Evolutionary conservation across 2,888 invertebrate species (phyloP).

Genomic region (Dasysyrphus tricinctus): DNA sequence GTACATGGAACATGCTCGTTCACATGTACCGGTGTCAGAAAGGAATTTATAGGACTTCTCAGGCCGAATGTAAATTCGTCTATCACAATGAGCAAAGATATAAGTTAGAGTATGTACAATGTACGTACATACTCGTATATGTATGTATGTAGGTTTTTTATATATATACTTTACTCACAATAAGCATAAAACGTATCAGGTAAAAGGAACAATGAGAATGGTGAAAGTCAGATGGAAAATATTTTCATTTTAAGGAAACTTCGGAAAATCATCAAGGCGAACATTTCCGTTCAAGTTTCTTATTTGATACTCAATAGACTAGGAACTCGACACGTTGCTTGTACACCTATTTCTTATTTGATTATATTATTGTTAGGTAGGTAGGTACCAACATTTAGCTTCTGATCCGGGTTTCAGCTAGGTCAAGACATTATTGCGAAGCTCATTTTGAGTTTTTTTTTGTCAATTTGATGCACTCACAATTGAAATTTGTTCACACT

Average conservation of each 20-base stretch:
- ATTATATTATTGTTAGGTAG: no score
- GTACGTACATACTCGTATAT: no score
- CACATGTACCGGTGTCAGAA: constrained; percentile 39
- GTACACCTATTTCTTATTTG: constrained; percentile 57
- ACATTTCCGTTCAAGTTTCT: constrained; percentile 56
- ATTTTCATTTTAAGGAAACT: constrained; percentile 52
- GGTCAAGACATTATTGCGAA: no score
- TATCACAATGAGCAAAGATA: not conserved
- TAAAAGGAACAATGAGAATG: constrained; percentile 12
- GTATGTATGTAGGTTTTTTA: not conserved
- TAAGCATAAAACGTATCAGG: constrained; percentile 11
- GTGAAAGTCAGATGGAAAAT: constrained; percentile 41
- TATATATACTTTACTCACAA: not conserved
- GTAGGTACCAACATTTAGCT: no score
- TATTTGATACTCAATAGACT: constrained; percentile 2
- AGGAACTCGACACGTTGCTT: constrained; percentile 22
- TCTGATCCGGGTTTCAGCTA: no score
- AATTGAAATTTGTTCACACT: no score
- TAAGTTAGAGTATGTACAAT: not conserved
- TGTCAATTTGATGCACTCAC: no score
- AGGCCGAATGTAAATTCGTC: constrained; percentile 66
- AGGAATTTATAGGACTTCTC: constrained; percentile 29
- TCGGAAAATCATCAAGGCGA: constrained; percentile 59
- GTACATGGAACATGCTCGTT: constrained; percentile 52
- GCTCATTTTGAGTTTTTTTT: no score